A percentile compares a stretch with the other conserved stretches of the same genome.
phyloP scores from a whole-genome alignment of 35 echinoderm and acorn worm species.

The Eucidaris tribuloides region DNA sequence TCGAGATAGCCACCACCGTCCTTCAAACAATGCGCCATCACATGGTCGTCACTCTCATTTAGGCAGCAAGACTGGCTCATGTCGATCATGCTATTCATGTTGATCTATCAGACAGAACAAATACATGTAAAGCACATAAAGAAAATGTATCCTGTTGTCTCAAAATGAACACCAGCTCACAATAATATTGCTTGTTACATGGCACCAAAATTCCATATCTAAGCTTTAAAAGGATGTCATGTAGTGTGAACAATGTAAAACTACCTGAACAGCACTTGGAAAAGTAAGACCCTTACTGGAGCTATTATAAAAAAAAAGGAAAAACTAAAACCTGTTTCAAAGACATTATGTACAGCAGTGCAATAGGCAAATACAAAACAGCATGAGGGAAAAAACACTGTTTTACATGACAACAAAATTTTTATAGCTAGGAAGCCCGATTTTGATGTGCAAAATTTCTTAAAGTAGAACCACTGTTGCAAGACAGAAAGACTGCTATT shows the following conservation, averaged over 20 bases:
- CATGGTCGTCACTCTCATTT: conserved; percentile 89
- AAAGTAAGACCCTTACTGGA: neutral
- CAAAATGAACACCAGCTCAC: neutral
- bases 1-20: conserved; percentile 73
- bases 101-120: conserved; percentile 45
- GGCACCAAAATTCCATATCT: neutral
- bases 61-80: conserved; percentile 68
- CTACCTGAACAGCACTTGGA: neutral
- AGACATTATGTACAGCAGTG: too few species aligned
- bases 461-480: too few species aligned
- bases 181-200: neutral
- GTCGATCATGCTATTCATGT: conserved; percentile 52
- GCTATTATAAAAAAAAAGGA: too few species aligned
- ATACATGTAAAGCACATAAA: neutral
- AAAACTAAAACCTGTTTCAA: too few species aligned
- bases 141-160: neutral
- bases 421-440: too few species aligned
- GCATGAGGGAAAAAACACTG: too few species aligned
- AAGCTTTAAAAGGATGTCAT: neutral
- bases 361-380: too few species aligned
- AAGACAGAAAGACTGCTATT: too few species aligned
- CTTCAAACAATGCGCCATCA: conserved; percentile 58
- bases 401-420: too few species aligned
- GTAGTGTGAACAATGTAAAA: neutral
- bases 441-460: too few species aligned